Conservation (phyloP, 2,797 vertebrate species). For the Echeneis naucrates region DNA sequence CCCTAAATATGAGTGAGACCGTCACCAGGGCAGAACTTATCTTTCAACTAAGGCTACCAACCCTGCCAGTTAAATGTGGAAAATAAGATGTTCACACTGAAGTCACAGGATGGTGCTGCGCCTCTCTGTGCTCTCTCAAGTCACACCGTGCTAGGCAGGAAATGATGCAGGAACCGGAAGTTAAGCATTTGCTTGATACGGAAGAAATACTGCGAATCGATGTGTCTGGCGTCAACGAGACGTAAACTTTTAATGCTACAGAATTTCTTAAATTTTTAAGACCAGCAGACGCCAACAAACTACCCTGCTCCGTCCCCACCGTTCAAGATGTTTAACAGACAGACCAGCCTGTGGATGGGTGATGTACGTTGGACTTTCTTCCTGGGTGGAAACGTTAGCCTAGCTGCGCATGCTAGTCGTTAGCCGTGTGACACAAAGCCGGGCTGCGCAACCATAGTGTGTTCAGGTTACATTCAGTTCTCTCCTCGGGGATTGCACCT, state of each 20-base stretch:
- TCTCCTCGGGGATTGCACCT: rapidly evolving
- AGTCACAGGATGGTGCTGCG: too few species aligned
- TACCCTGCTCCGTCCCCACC: rapidly evolving
- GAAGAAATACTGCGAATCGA: background rate
- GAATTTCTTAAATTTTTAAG: background rate
- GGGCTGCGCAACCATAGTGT: background rate
- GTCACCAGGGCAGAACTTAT: too few species aligned
- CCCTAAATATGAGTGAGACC: too few species aligned
- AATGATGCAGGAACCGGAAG: constrained; percentile 1
- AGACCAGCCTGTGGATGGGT: constrained; percentile 89
- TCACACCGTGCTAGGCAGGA: too few species aligned
- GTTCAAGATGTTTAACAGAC: constrained; percentile 85
- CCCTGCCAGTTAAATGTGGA: too few species aligned
- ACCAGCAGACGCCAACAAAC: rapidly evolving
- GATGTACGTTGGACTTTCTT: constrained; percentile 77
- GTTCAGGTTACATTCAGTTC: background rate
- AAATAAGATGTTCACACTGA: too few species aligned
- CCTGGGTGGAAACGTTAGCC: constrained; percentile 20
- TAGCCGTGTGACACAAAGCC: constrained; percentile 23
- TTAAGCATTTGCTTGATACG: background rate
- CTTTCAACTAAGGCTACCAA: too few species aligned
- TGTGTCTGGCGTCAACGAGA: background rate
- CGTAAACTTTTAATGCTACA: constrained; percentile 10
- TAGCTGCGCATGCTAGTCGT: constrained; percentile 13
- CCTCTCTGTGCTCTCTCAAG: too few species aligned